These are phyloP conservation scores for Tiliacea aurago DNA, from an alignment of 2,888 invertebrate genomes.

Conservation along the genomic window DNA sequence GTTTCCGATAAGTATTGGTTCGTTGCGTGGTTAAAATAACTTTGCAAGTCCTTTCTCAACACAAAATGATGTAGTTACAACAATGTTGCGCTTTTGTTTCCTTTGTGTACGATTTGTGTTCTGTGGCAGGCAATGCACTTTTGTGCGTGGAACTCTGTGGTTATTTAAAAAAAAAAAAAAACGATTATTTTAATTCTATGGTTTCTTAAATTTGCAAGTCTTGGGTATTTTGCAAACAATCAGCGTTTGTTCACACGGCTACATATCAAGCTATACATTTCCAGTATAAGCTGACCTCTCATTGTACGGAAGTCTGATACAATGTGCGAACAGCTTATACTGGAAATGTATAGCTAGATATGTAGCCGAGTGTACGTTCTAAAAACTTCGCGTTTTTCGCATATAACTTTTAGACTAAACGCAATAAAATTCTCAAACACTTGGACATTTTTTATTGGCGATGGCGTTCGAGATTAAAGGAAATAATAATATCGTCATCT, in stretches of 20 bases:
- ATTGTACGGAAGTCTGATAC: too few species aligned
- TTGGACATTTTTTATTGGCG: not conserved
- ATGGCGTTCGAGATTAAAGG: not conserved
- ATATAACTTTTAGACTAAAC: not conserved
- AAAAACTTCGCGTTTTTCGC: too few species aligned
- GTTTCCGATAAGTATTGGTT: constrained; percentile 24
- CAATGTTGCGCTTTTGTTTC: not conserved
- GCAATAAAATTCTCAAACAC: not conserved
- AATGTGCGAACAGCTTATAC: too few species aligned
- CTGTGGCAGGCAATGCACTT: too few species aligned
- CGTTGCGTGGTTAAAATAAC: constrained; percentile 10
- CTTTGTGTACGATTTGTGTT: not conserved
- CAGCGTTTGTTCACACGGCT: not conserved
- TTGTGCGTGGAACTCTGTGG: not conserved
- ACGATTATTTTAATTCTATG: not conserved
- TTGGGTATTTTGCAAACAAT: not conserved
- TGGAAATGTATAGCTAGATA: too few species aligned
- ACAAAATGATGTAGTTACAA: not conserved
- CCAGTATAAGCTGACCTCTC: too few species aligned
- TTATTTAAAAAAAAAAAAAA: too few species aligned
- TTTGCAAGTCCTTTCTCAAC: not conserved
- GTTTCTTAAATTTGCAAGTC: not conserved
- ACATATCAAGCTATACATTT: too few species aligned
- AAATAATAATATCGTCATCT: not conserved
- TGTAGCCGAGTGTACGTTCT: too few species aligned